A percentile compares a stretch with the other conserved stretches of the same genome.
These are phyloP conservation scores for Drosophila prosaltans DNA, from an alignment of 1,140 invertebrate genomes.

Conservation along the genomic window DNA sequence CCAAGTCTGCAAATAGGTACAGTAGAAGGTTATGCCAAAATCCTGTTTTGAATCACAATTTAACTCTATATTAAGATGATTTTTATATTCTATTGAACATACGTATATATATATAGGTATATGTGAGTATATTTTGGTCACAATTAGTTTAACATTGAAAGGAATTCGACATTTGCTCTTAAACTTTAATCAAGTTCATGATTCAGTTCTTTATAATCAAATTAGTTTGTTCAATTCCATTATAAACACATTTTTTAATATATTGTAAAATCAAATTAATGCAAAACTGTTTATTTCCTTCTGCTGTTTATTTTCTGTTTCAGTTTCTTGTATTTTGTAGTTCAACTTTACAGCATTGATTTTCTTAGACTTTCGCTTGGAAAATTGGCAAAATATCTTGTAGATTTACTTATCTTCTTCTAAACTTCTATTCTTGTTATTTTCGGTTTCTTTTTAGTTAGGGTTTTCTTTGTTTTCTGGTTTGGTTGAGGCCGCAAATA, in stretches of 20 bases:
- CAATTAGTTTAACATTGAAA: no score
- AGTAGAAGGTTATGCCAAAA: not conserved
- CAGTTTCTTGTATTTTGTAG: not conserved
- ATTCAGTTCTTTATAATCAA: no score
- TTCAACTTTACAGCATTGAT: not conserved
- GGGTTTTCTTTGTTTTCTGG: slow-evolving; percentile 9
- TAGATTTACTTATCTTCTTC: slow-evolving; percentile 1
- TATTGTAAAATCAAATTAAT: no score
- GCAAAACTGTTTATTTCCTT: no score
- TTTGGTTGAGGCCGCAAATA: slow-evolving; percentile 29
- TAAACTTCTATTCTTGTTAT: slow-evolving; percentile 8
- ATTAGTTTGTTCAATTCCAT: no score
- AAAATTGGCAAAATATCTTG: not conserved
- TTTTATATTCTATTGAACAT: not conserved
- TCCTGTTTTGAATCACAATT: not conserved
- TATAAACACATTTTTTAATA: no score
- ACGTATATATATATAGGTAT: not conserved
- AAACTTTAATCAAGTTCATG: no score
- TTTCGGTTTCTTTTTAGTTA: slow-evolving; percentile 3
- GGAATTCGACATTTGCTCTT: no score
- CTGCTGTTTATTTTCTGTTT: no score
- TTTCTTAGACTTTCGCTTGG: not conserved
- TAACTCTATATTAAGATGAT: not conserved
- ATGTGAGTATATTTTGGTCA: no score
- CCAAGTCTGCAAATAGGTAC: not conserved